Conservation (phyloP, 2,113 vertebrate species). For the Plectropomus leopardus region DNA sequence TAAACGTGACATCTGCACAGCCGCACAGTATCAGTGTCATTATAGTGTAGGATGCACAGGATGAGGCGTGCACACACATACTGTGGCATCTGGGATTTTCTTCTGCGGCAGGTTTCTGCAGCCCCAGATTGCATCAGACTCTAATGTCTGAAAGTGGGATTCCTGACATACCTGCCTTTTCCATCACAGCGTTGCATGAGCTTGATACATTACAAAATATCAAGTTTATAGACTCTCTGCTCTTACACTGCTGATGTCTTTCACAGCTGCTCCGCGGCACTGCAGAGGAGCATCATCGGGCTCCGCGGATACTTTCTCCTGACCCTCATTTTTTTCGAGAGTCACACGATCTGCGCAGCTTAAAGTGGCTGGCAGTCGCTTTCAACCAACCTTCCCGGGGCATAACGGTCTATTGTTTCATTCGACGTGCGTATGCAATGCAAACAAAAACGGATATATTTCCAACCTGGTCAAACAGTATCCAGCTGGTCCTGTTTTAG, state of each 20-base stretch:
- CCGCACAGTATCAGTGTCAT: slow-evolving; percentile 66
- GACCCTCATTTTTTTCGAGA: slow-evolving; percentile 28
- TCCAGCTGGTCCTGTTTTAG: slow-evolving; percentile 66
- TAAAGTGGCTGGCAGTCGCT: slow-evolving; percentile 39
- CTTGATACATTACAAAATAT: slow-evolving; percentile 71
- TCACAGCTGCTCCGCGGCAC: slow-evolving; percentile 56
- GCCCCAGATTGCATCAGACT: slow-evolving; percentile 72
- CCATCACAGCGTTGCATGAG: slow-evolving; percentile 76
- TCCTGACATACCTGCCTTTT: slow-evolving; percentile 83
- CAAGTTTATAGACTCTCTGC: slow-evolving; percentile 71
- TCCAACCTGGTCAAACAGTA: slow-evolving; percentile 57
- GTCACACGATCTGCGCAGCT: slow-evolving; percentile 47
- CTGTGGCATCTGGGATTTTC: slow-evolving; percentile 73
- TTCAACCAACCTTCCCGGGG: slow-evolving; percentile 40
- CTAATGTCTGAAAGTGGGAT: slow-evolving; percentile 74
- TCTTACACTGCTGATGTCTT: slow-evolving; percentile 70
- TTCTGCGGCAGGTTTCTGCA: slow-evolving; percentile 48
- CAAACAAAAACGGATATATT: slow-evolving; percentile 36
- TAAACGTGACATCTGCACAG: slow-evolving; percentile 68
- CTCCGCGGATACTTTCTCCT: slow-evolving; percentile 29
- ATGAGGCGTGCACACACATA: slow-evolving; percentile 19
- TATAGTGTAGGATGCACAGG: slow-evolving; percentile 70
- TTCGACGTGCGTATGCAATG: slow-evolving; percentile 19
- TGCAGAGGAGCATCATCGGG: slow-evolving; percentile 56
- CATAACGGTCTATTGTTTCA: slow-evolving; percentile 63